Evolutionary conservation across 2,113 vertebrate species (phyloP), one percentile per base, ranked within the genome.

Genomic region (Sarotherodon lohbergeri): DNA sequence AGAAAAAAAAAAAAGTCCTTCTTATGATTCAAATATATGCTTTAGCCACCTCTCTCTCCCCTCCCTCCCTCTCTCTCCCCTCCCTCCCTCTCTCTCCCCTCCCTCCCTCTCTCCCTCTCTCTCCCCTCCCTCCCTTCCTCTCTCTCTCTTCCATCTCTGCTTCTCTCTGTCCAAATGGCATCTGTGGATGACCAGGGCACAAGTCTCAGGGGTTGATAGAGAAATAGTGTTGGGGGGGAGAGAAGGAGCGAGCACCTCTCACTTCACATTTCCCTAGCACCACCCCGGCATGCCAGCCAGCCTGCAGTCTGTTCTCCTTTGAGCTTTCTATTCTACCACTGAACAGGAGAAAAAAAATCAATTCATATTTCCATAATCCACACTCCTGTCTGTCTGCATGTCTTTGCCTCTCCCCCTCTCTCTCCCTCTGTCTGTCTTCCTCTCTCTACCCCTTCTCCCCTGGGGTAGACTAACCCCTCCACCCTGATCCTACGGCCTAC

Each of bases 281-380:
- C 95, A 94, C 92, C 95, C 94, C 95, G 80, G 94, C 97, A 94
- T 96, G 96, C 95, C 96, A 97, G 96, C 96, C 96, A 97, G 96
- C 97, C 96, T 97, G 96, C 97, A 97, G 95, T 95, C 96, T 97
- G 97, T 97, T 97, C 97, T 97, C 96, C 97, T 98, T 98, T 98
- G 97, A 98, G 97, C 88, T 95, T 95, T 96, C 96, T 96, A 96
- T 98, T 97, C 97, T 97, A 97, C 96, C 96, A 97, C 87, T 86
- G 93, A 93, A 94, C 87, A 92, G 90, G 86, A 91, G 90, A 98
- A 99, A 68, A 92, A 98, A 99, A 98, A 99, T 98, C 98, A 97
- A 97, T 98, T 98, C 98, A 98, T 99, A 99, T 99, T 99, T 99
- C 98, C 99, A 99, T 99, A 99, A 99, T 99, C 99, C 98, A 99